Conservation (phyloP, 2,888 invertebrate species). For the Mimas tiliae region DNA sequence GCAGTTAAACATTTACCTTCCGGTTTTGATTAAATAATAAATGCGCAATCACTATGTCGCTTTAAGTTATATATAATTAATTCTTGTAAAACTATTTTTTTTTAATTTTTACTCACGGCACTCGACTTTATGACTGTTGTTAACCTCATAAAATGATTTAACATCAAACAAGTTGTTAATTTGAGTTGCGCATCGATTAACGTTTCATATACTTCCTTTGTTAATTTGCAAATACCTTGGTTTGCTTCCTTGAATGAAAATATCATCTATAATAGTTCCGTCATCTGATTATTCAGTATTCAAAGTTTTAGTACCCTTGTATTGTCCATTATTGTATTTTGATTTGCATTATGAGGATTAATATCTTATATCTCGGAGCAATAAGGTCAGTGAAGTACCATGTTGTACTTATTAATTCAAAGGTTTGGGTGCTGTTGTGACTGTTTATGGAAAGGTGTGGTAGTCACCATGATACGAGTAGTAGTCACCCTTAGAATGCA, state of each 20-base stretch:
- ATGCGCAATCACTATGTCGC: neutral
- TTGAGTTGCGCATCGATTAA: slow-evolving; percentile 43
- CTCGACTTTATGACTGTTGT: neutral
- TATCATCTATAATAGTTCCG: slow-evolving; percentile 19
- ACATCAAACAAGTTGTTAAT: slow-evolving; percentile 45
- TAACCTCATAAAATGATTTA: slow-evolving; percentile 24
- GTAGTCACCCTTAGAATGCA: too few species aligned
- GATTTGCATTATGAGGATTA: neutral
- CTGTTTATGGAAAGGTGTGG: too few species aligned
- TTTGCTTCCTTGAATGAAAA: slow-evolving; percentile 45
- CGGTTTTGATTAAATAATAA: neutral
- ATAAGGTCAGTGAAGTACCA: too few species aligned
- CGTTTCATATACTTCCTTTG: slow-evolving; percentile 52
- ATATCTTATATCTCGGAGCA: too few species aligned
- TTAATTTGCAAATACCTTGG: slow-evolving; percentile 49
- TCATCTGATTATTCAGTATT: slow-evolving; percentile 24
- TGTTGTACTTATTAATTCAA: too few species aligned
- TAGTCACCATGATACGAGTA: too few species aligned
- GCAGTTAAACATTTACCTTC: neutral
- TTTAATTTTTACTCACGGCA: neutral
- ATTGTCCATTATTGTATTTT: neutral
- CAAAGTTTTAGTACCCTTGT: neutral
- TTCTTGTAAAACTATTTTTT: slow-evolving; percentile 9
- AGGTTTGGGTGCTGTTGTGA: too few species aligned
- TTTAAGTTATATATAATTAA: slow-evolving; percentile 5